phyloP scores from a whole-genome alignment of 2,113 vertebrate genomes.

The Calidris pugnax region DNA sequence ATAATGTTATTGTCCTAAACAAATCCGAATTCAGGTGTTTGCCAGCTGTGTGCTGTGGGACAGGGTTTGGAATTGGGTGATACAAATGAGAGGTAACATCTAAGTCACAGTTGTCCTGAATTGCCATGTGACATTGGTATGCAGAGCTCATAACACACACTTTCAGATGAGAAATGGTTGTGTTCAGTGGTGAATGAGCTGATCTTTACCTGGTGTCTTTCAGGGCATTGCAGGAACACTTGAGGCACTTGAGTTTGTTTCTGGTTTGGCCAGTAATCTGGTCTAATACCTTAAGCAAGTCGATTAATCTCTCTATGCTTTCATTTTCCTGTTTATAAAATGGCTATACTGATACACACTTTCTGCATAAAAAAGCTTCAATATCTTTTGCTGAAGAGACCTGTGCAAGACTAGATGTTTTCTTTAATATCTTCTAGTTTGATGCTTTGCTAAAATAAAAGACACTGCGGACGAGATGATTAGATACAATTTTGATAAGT shows the following conservation, averaged over 20 bases:
- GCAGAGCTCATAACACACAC: background rate
- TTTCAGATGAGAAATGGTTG: background rate
- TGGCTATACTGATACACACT: background rate
- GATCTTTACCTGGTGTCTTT: background rate
- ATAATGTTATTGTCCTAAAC: background rate
- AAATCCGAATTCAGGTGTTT: background rate
- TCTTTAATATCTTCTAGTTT: background rate
- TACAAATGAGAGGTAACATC: background rate
- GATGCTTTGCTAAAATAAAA: constrained; percentile 11
- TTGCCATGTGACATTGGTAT: background rate
- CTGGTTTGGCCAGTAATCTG: background rate
- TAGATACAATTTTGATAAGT: background rate
- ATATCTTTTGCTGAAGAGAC: background rate
- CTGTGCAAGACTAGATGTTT: background rate
- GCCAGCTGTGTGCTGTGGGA: background rate
- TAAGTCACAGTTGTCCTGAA: background rate
- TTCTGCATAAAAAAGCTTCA: background rate
- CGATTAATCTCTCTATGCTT: background rate
- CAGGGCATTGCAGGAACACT: background rate
- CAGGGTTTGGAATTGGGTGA: background rate
- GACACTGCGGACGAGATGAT: background rate
- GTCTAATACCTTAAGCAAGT: background rate
- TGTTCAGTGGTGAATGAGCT: background rate
- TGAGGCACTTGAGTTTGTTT: background rate
- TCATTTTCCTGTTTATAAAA: background rate